Percentiles rank a stretch among this genome's conserved stretches.
These are phyloP conservation scores for Channa argus DNA, from an alignment of 2,113 vertebrate species.

Conservation along the genomic window DNA sequence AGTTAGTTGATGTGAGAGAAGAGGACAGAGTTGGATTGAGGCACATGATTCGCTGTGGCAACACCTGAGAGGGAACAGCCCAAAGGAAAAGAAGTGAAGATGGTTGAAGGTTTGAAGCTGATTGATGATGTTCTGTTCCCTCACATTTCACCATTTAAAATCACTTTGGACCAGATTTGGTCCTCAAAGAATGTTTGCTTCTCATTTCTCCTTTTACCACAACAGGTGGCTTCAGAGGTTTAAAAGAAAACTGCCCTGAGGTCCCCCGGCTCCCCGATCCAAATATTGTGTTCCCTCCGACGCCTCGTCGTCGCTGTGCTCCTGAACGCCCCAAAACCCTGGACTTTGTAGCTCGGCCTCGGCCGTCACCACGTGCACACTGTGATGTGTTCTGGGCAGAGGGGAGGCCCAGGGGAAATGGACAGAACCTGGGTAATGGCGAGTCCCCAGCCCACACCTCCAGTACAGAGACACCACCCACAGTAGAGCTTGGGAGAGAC, in stretches of 20 bases:
- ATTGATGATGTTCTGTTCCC: too few species aligned
- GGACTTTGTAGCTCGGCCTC: conserved; percentile 93
- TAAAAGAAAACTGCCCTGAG: conserved; percentile 85
- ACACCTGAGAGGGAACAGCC: too few species aligned
- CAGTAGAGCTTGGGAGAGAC: conserved; percentile 91
- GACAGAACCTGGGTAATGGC: conserved; percentile 76
- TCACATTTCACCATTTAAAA: too few species aligned
- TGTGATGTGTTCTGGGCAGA: conserved; percentile 90
- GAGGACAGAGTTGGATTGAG: too few species aligned
- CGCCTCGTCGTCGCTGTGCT: conserved; percentile 91
- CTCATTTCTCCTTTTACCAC: neutral
- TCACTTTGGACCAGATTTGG: too few species aligned
- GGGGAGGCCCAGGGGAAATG: conserved; percentile 67
- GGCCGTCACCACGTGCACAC: conserved; percentile 90
- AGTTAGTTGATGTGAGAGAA: too few species aligned
- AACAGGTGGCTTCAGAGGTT: conserved; percentile 73
- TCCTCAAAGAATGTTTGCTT: too few species aligned
- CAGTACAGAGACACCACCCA: conserved; percentile 95
- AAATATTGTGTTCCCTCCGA: conserved; percentile 93
- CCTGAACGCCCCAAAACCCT: conserved; percentile 96
- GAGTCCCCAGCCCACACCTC: conserved; percentile 93
- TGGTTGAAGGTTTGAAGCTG: too few species aligned
- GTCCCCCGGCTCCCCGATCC: conserved; percentile 95
- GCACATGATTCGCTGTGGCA: too few species aligned
- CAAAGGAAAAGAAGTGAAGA: too few species aligned